Evolutionary conservation across 2,888 invertebrate genomes (phyloP).

Genomic region (Campopleginae sp.): DNA sequence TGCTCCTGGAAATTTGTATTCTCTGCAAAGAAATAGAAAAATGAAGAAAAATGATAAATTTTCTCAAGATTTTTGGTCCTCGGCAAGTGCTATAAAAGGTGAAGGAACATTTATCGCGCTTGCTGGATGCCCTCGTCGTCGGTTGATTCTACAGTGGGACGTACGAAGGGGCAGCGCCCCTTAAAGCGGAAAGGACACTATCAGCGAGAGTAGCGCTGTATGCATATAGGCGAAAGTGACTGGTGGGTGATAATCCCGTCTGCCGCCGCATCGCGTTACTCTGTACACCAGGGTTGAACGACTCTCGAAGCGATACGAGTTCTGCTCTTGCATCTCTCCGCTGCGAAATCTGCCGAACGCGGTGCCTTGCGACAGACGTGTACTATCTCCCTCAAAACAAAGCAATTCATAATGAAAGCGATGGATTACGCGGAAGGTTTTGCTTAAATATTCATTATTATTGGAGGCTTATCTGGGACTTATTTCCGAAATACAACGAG

Average conservation of each 20-base stretch:
- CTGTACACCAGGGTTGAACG: constrained; percentile 57
- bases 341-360: constrained; percentile 35
- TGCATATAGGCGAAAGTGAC: background rate
- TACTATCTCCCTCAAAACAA: background rate
- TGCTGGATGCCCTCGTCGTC: constrained; percentile 29
- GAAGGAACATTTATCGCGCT: constrained; percentile 45
- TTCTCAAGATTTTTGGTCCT: constrained; percentile 22
- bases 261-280: background rate
- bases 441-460: constrained; percentile 27
- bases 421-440: constrained; percentile 45
- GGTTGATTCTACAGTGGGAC: constrained; percentile 50
- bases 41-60: background rate
- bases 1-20: background rate
- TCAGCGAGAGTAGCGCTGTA: constrained; percentile 32
- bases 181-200: constrained; percentile 74
- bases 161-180: constrained; percentile 72
- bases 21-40: background rate
- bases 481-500: too few species aligned
- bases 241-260: constrained; percentile 19
- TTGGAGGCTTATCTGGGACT: background rate
- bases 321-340: constrained; percentile 33
- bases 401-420: constrained; percentile 31
- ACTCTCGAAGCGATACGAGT: constrained; percentile 64
- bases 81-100: background rate
- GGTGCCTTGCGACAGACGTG: constrained; percentile 1